Base-by-base conservation (phyloP, 2,888 invertebrate genomes). In the Parnassius smintheus region DNA sequence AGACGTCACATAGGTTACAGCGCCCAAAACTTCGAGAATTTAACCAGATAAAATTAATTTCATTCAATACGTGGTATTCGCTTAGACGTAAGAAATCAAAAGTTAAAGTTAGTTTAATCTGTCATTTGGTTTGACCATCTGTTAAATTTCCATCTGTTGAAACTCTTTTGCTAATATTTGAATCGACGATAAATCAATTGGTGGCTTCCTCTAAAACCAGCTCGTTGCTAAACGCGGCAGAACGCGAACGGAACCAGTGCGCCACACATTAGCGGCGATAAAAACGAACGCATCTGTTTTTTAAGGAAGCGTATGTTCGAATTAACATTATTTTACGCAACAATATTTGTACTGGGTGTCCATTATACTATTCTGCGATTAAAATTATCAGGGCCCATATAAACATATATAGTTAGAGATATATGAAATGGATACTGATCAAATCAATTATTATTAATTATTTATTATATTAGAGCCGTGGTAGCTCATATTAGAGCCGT, bases 111-210 rank as follows among this genome's bases (percentile, higher is more conserved):
- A 35, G 4, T 35, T 35, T 35, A 35, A 35, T 7, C 7, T 7
- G 35, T 35, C 35, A 35, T 35, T 35, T 25, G 10, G 10, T 25
- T 51, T 13, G 35, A 53, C 35, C 41, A 35, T 53, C 2, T 11
- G 2, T 12, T 35, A 45, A 35, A 25, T 22, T 12, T 52, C 45
- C 46, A 12, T 52, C 52, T 59, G 52, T 52, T 59, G n/a, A 55
- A 60, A 44, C n/a, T 55, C 25, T 13, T 49, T 60, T 44, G 49
- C 60, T 55, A 60, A 60, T 60, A 55, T 61, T 49, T 49, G 60
- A 61, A 50, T 61, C 11, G 55, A 55, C 42, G 7, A 55, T 61
- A 61, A 61, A 61, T 61, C 60, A 61, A 61, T 55, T 55, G 55
- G 55, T 61, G 13, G 60, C 60, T 61, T 61, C 60, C 60, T 61